Percentiles rank a stretch among this genome's conserved stretches.
These are phyloP conservation scores for Lota lota DNA, from an alignment of 2,113 vertebrate genomes.

Conservation along the genomic window DNA sequence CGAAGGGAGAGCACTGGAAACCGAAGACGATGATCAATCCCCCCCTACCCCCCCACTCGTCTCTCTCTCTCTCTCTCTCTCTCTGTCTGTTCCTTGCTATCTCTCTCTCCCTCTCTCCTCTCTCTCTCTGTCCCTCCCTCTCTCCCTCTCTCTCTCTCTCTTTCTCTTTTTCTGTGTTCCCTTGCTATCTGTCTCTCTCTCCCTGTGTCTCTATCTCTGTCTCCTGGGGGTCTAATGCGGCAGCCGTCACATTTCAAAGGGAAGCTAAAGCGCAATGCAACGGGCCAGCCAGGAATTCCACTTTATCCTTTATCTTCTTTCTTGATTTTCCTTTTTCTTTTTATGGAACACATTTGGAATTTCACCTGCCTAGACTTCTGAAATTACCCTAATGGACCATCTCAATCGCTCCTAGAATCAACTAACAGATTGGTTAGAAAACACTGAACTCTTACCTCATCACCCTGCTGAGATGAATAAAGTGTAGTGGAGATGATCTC, in stretches of 20 bases:
- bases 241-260: slow-evolving; percentile 75
- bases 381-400: slow-evolving; percentile 50
- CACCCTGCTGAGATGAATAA: slow-evolving; percentile 28
- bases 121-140: slow-evolving; percentile 29
- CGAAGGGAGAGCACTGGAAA: slow-evolving; percentile 63
- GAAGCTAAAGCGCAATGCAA: slow-evolving; percentile 69
- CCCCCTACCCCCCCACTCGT: slow-evolving; percentile 41
- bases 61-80: slow-evolving; percentile 40
- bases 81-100: slow-evolving; percentile 40
- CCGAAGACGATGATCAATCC: slow-evolving; percentile 57
- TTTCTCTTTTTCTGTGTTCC: slow-evolving; percentile 40
- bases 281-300: slow-evolving; percentile 68
- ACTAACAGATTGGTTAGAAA: slow-evolving; percentile 19
- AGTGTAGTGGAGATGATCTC: no score
- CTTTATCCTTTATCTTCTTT: slow-evolving; percentile 31
- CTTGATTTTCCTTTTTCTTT: slow-evolving; percentile 8
- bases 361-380: slow-evolving; percentile 50
- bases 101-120: slow-evolving; percentile 30
- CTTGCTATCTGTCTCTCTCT: slow-evolving; percentile 39
- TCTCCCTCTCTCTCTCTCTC: slow-evolving; percentile 42
- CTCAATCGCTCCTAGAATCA: slow-evolving; percentile 32
- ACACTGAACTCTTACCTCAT: slow-evolving; percentile 39
- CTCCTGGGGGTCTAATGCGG: slow-evolving; percentile 62
- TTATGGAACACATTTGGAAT: slow-evolving; percentile 49
- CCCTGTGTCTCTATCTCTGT: slow-evolving; percentile 37